phyloP scores from a whole-genome alignment of 1,140 invertebrate genomes.

The Andrena cerasifolii region DNA sequence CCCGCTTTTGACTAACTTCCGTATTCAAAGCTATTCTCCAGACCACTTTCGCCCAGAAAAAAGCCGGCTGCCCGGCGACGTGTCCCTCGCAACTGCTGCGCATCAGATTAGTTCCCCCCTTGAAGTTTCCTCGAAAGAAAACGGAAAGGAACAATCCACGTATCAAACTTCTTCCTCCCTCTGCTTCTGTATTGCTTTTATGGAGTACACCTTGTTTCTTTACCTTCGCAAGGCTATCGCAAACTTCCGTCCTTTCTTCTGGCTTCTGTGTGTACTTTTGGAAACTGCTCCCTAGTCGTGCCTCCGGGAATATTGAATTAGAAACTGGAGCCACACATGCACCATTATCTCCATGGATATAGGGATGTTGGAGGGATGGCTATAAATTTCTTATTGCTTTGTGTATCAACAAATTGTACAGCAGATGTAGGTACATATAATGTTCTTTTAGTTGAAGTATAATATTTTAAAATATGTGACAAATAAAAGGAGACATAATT shows the following conservation, averaged over 20 bases:
- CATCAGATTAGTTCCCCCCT: background rate
- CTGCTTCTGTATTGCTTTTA: background rate
- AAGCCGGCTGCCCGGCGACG: constrained; percentile 2
- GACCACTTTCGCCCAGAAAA: constrained; percentile 1
- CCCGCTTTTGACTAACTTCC: background rate
- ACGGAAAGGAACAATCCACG: background rate
- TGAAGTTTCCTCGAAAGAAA: background rate
- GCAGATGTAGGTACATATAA: too few species aligned
- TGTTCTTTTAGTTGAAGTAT: too few species aligned
- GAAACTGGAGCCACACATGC: too few species aligned
- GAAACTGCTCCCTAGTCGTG: too few species aligned
- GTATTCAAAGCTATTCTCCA: background rate
- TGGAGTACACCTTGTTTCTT: background rate
- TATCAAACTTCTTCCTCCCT: background rate
- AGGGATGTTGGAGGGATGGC: too few species aligned
- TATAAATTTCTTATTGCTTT: too few species aligned
- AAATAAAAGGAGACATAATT: too few species aligned
- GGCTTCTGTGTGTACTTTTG: too few species aligned
- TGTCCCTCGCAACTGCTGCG: background rate
- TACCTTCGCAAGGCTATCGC: background rate
- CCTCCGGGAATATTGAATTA: background rate
- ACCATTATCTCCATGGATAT: too few species aligned
- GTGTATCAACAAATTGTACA: too few species aligned
- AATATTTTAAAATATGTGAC: too few species aligned
- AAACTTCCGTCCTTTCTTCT: too few species aligned